Conservation (phyloP, 2,888 invertebrate genomes). For the Lasioglossum marginatum region DNA sequence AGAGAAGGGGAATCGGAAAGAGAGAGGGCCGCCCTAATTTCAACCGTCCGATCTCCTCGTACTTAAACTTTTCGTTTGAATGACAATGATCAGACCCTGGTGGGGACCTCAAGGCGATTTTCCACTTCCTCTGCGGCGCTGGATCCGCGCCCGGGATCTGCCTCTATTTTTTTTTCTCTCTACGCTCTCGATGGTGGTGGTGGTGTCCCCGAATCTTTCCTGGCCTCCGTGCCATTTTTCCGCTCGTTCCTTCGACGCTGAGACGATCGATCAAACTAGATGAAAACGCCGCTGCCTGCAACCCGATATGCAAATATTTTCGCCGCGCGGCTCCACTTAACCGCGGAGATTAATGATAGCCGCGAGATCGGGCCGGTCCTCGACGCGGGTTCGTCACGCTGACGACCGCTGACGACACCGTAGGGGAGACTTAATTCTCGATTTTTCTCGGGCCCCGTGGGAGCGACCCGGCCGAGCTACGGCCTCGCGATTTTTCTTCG, state of each 20-base stretch:
- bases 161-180: background rate
- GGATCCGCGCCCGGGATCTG: background rate
- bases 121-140: constrained; percentile 47
- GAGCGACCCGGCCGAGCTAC: constrained; percentile 40
- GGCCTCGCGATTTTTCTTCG: constrained; percentile 8
- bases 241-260: constrained; percentile 15
- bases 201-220: background rate
- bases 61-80: constrained; percentile 78
- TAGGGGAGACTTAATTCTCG: constrained; percentile 73
- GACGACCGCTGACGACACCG: constrained; percentile 9
- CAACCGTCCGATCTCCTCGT: constrained; percentile 78
- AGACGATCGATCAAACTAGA: constrained; percentile 70
- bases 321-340: constrained; percentile 73
- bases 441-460: constrained; percentile 73
- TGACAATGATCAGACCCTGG: constrained; percentile 78
- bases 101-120: constrained; percentile 69
- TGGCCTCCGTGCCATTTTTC: constrained; percentile 2
- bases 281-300: constrained; percentile 62
- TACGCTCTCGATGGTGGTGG: background rate
- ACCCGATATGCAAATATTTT: constrained; percentile 84
- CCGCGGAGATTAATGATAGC: constrained; percentile 81
- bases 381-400: constrained; percentile 54
- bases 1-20: background rate
- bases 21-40: constrained; percentile 76
- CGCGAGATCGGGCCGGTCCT: constrained; percentile 43